Conservation (phyloP, 64 coral and sea anemone species). For the Hydrozoanthus tunicans region DNA sequence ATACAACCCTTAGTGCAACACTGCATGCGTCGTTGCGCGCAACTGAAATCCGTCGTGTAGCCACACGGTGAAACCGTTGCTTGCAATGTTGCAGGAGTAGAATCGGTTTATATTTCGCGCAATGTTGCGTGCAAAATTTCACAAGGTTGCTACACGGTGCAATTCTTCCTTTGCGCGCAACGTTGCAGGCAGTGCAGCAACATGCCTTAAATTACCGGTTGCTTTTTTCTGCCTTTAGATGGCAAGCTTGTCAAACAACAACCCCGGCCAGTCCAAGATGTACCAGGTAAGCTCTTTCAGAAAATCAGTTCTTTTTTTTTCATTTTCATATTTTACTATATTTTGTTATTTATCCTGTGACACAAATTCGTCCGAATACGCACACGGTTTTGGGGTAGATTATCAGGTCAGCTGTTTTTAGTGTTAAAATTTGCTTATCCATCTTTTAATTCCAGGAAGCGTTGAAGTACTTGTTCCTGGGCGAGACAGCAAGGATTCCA, state of each 20-base stretch:
- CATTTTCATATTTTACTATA: not conserved
- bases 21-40: too few species aligned
- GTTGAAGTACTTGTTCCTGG: constrained; percentile 25
- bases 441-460: not conserved
- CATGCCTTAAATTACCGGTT: not conserved
- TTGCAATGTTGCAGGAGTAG: too few species aligned
- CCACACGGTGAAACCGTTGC: too few species aligned
- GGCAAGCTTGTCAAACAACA: constrained; percentile 21
- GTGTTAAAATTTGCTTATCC: not conserved
- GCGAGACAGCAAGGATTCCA: constrained; percentile 32
- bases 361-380: not conserved
- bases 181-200: too few species aligned
- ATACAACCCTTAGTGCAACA: too few species aligned
- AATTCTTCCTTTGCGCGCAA: too few species aligned
- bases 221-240: not conserved
- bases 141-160: too few species aligned
- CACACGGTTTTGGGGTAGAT: not conserved
- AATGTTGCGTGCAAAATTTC: too few species aligned
- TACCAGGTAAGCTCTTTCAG: not conserved
- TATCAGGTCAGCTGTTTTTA: not conserved
- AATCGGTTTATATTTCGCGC: too few species aligned
- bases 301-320: not conserved
- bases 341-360: not conserved
- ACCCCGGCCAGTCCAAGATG: not conserved
- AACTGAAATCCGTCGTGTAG: too few species aligned